Conservation (phyloP, 2,888 invertebrate genomes). For the Nomada flava region DNA sequence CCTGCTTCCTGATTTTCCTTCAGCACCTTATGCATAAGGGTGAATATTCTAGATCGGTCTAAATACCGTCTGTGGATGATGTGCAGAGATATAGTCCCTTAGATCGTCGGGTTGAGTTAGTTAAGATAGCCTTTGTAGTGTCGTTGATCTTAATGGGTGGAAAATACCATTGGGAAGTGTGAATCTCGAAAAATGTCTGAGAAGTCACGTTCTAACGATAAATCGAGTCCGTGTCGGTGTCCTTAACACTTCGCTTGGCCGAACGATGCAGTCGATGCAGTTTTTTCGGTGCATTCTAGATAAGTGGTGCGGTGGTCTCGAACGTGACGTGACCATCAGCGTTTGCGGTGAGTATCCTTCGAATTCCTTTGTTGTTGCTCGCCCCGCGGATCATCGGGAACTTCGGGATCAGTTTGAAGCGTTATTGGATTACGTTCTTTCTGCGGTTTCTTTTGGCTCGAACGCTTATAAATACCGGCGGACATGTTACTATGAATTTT, state of each 20-base stretch:
- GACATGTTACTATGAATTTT: neutral
- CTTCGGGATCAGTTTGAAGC: slow-evolving; percentile 19
- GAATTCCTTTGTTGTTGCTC: slow-evolving; percentile 45
- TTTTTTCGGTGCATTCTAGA: slow-evolving; percentile 35
- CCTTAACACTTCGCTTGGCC: slow-evolving; percentile 25
- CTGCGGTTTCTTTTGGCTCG: slow-evolving; percentile 17
- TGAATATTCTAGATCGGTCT: too few relatives aligned
- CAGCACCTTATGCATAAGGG: too few relatives aligned
- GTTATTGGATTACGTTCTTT: slow-evolving; percentile 45
- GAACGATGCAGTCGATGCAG: slow-evolving; percentile 33
- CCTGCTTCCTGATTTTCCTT: too few relatives aligned
- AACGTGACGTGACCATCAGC: slow-evolving; percentile 38
- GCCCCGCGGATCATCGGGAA: slow-evolving; percentile 13
- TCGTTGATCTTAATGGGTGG: neutral
- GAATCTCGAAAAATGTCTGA: neutral
- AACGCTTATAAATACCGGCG: slow-evolving; percentile 1
- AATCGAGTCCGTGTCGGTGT: slow-evolving; percentile 18
- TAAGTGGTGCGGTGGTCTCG: slow-evolving; percentile 43
- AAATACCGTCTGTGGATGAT: too few relatives aligned
- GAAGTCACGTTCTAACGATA: slow-evolving; percentile 31
- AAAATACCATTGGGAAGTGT: neutral
- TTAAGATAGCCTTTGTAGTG: neutral
- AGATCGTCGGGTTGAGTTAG: too few relatives aligned
- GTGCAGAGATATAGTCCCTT: too few relatives aligned
- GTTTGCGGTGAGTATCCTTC: slow-evolving; percentile 31